Percentiles rank a stretch among this genome's conserved stretches.
These are phyloP conservation scores for Mycetomoellerius zeteki DNA, from an alignment of 1,140 invertebrate genomes.

Conservation along the genomic window DNA sequence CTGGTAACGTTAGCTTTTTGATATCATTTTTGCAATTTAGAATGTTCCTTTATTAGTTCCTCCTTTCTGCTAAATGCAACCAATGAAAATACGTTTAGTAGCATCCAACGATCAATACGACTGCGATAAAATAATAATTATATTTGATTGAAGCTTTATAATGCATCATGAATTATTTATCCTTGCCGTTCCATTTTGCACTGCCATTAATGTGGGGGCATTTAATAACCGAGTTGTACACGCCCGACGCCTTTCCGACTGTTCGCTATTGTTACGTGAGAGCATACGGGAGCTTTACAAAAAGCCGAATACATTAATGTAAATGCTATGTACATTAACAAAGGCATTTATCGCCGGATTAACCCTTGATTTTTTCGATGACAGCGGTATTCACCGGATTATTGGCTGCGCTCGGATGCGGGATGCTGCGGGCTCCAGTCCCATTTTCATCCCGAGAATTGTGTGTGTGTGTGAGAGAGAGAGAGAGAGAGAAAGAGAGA, in stretches of 20 bases:
- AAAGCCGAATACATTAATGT: slow-evolving; percentile 46
- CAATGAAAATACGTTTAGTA: background rate
- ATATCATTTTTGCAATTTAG: too few species aligned
- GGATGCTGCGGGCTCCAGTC: background rate
- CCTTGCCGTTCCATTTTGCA: slow-evolving; percentile 2
- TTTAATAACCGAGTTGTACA: slow-evolving; percentile 33
- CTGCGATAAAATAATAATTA: slow-evolving; percentile 28
- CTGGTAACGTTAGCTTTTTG: too few species aligned
- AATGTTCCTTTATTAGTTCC: too few species aligned
- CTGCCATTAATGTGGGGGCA: slow-evolving; percentile 26
- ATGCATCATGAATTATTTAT: slow-evolving; percentile 48
- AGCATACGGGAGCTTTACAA: background rate
- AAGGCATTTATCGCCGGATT: slow-evolving; percentile 26
- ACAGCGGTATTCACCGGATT: background rate
- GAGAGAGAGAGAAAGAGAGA: background rate
- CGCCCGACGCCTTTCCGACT: slow-evolving; percentile 11
- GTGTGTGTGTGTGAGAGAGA: background rate
- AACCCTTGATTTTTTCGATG: slow-evolving; percentile 18
- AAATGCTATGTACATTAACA: slow-evolving; percentile 16
- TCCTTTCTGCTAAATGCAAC: too few species aligned
- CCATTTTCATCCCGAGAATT: background rate
- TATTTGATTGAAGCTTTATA: slow-evolving; percentile 28
- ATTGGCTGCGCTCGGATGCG: background rate
- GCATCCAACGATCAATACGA: background rate
- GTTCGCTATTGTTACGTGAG: slow-evolving; percentile 5